Conservation (phyloP, 2,888 invertebrate species). For the Drosophila lacicola region DNA sequence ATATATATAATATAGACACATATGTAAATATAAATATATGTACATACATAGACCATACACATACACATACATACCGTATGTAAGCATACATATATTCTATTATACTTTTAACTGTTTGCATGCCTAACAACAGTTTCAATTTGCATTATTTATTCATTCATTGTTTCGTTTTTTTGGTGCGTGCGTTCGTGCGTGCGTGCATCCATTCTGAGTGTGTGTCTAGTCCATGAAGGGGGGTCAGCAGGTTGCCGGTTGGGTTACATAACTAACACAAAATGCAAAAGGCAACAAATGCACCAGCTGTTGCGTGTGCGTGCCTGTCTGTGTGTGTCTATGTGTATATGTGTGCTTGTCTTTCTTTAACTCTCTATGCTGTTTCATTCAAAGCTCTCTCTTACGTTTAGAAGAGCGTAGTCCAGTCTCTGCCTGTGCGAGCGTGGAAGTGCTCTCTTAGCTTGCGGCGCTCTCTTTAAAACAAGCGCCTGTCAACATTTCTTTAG, state of each 20-base stretch:
- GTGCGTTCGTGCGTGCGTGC: slow-evolving; percentile 3
- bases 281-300: background rate
- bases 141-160: slow-evolving; percentile 3
- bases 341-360: background rate
- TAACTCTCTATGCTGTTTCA: background rate
- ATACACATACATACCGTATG: background rate
- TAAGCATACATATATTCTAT: slow-evolving; percentile 6
- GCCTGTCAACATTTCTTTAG: slow-evolving; percentile 5
- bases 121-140: slow-evolving; percentile 8
- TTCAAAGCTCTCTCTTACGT: slow-evolving; percentile 9
- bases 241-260: background rate
- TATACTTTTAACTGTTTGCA: slow-evolving; percentile 9
- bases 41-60: background rate
- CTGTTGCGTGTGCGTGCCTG: background rate
- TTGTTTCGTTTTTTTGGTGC: background rate
- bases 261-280: slow-evolving; percentile 4
- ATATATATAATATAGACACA: background rate
- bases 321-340: background rate
- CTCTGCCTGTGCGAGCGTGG: slow-evolving; percentile 1
- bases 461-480: background rate
- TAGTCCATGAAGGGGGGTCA: background rate
- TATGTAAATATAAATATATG: background rate
- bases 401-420: background rate
- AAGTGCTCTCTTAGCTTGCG: slow-evolving; percentile 5
- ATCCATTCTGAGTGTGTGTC: slow-evolving; percentile 2